Percentiles rank a stretch among this genome's conserved stretches.
Conservation (phyloP, 2,888 invertebrate species). For the Priocnemis perturbator region DNA sequence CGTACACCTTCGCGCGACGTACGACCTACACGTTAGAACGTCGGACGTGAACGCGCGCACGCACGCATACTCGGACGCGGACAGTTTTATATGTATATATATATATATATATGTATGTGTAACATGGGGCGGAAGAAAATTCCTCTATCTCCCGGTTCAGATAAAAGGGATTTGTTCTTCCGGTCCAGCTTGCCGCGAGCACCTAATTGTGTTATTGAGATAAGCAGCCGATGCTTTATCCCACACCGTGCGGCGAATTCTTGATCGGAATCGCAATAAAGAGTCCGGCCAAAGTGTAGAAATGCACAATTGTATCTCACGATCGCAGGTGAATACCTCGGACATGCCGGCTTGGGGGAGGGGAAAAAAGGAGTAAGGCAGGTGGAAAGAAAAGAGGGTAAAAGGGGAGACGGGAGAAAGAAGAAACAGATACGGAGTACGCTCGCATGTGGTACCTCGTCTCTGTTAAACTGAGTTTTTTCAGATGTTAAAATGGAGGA, state of each 20-base stretch:
- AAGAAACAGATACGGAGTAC: not conserved
- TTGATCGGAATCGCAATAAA: constrained; percentile 17
- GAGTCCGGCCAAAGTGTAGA: not conserved
- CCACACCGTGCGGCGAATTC: constrained; percentile 14
- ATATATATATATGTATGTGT: too few relatives aligned
- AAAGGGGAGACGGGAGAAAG: not conserved
- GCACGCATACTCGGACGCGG: constrained; percentile 15
- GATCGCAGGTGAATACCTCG: not conserved
- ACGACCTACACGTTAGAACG: constrained; percentile 16
- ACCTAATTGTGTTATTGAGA: constrained; percentile 72
- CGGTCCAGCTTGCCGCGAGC: constrained; percentile 56
- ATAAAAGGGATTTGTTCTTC: constrained; percentile 72
- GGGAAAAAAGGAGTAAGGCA: too few relatives aligned
- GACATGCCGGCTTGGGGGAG: too few relatives aligned
- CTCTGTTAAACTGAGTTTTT: too few relatives aligned
- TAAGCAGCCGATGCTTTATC: constrained; percentile 64
- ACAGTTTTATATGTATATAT: too few relatives aligned
- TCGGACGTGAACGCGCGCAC: constrained; percentile 27
- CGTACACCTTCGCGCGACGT: constrained; percentile 32
- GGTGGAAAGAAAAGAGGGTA: not conserved
- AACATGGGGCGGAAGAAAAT: constrained; percentile 58
- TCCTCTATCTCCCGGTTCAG: constrained; percentile 59
- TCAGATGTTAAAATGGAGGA: not conserved
- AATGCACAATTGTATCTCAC: not conserved
- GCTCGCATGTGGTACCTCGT: too few relatives aligned